A percentile compares a stretch with the other conserved stretches of the same genome.
These are phyloP conservation scores for Anthrax anthrax DNA, from an alignment of 2,888 invertebrate species.

Conservation along the genomic window DNA sequence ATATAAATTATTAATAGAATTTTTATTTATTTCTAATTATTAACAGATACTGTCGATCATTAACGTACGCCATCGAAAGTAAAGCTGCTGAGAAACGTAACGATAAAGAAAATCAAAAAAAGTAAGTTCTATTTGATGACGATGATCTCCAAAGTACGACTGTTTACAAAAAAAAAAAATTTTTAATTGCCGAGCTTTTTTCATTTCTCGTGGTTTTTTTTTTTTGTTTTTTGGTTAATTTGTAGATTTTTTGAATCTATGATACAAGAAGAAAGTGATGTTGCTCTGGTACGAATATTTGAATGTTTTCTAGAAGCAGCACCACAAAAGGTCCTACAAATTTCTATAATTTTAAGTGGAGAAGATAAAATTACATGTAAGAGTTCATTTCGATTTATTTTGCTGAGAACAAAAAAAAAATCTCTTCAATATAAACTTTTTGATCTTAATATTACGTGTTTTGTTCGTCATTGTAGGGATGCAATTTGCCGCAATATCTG, in stretches of 20 bases:
- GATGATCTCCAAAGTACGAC: too few species aligned
- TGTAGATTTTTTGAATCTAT: slow-evolving; percentile 51
- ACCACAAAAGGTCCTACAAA: slow-evolving; percentile 63
- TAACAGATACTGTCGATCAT: slow-evolving; percentile 19
- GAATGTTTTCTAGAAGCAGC: slow-evolving; percentile 73
- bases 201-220: too few species aligned
- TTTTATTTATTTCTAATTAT: background rate
- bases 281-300: slow-evolving; percentile 58
- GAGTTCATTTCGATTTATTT: too few species aligned
- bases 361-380: slow-evolving; percentile 41
- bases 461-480: too few species aligned
- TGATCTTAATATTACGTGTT: too few species aligned
- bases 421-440: too few species aligned
- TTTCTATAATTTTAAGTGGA: slow-evolving; percentile 49
- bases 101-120: slow-evolving; percentile 18
- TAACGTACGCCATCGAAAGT: slow-evolving; percentile 19
- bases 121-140: slow-evolving; percentile 12
- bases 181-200: too few species aligned
- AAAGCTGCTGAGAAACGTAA: slow-evolving; percentile 18
- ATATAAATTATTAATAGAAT: background rate
- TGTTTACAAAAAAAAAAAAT: too few species aligned
- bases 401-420: too few species aligned
- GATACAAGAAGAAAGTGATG: slow-evolving; percentile 67
- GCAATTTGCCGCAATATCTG: too few species aligned
- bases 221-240: too few species aligned